Evolutionary conservation across 2,797 vertebrate species (phyloP).

Genomic region (Macroramphosus scolopax): DNA sequence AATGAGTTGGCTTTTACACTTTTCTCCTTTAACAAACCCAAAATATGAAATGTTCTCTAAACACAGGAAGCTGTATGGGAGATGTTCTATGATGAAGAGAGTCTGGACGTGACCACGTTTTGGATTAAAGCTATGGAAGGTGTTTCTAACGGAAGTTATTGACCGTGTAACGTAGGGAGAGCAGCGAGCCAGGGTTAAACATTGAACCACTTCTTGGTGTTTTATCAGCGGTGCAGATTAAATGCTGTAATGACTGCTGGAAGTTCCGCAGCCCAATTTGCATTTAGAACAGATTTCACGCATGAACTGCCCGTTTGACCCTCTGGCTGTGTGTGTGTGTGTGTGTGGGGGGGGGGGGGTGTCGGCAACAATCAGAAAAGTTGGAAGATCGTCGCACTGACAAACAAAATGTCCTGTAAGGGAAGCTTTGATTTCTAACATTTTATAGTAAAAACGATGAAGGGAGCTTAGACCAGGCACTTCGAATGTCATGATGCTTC

Average conservation of each 20-base stretch:
- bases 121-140: no score
- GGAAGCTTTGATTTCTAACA: no score
- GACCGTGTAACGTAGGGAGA: no score
- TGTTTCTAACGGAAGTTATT: no score
- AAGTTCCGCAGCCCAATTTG: conserved; percentile 29
- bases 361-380: no score
- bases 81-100: neutral
- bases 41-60: neutral
- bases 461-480: no score
- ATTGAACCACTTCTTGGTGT: conserved; percentile 13
- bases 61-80: neutral
- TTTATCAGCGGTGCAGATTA: conserved; percentile 25
- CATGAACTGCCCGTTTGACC: conserved; percentile 29
- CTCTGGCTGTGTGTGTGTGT: conserved; percentile 11
- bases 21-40: neutral
- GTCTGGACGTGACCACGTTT: no score
- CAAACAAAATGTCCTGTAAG: no score
- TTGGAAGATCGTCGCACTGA: no score
- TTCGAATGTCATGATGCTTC: no score
- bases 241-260: conserved; percentile 22
- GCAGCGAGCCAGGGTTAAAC: conserved; percentile 21
- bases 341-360: no score
- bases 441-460: no score
- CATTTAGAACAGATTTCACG: conserved; percentile 46
- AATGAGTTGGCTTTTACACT: neutral